Conservation (phyloP, 1,140 invertebrate genomes). For the Solenopsis fugax region DNA sequence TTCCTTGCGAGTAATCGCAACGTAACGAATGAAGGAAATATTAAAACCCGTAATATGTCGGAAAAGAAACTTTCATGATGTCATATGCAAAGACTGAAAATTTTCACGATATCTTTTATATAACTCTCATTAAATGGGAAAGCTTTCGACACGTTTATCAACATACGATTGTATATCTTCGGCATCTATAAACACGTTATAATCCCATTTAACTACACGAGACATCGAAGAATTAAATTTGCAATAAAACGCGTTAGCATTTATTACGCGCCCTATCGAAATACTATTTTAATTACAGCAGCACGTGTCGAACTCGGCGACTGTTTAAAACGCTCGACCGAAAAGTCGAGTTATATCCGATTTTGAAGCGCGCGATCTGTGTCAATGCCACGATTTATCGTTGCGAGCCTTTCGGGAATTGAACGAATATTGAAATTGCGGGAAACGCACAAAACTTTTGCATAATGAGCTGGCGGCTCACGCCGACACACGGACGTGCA, state of each 20-base stretch:
- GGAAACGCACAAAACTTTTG: constrained; percentile 80
- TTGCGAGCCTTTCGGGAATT: constrained; percentile 71
- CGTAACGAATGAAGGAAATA: not conserved
- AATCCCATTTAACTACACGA: constrained; percentile 33
- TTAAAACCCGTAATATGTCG: not conserved
- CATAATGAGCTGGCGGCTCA: constrained; percentile 80
- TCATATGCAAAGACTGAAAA: not conserved
- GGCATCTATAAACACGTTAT: constrained; percentile 26
- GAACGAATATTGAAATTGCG: constrained; percentile 79
- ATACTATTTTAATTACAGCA: constrained; percentile 59
- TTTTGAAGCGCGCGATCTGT: constrained; percentile 69
- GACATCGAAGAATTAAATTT: constrained; percentile 49
- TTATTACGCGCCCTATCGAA: constrained; percentile 47
- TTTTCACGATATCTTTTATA: not conserved
- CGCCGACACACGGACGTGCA: constrained; percentile 45
- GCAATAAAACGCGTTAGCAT: constrained; percentile 49
- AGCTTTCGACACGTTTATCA: not conserved
- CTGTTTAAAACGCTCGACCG: constrained; percentile 46
- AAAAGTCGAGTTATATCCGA: constrained; percentile 62
- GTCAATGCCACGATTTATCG: constrained; percentile 78
- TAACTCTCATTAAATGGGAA: not conserved
- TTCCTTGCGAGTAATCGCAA: not conserved
- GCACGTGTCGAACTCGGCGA: constrained; percentile 23
- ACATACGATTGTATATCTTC: constrained; percentile 14
- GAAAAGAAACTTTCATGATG: not conserved